phyloP scores from a whole-genome alignment of 2,113 vertebrate species.

The Osmerus mordax region DNA sequence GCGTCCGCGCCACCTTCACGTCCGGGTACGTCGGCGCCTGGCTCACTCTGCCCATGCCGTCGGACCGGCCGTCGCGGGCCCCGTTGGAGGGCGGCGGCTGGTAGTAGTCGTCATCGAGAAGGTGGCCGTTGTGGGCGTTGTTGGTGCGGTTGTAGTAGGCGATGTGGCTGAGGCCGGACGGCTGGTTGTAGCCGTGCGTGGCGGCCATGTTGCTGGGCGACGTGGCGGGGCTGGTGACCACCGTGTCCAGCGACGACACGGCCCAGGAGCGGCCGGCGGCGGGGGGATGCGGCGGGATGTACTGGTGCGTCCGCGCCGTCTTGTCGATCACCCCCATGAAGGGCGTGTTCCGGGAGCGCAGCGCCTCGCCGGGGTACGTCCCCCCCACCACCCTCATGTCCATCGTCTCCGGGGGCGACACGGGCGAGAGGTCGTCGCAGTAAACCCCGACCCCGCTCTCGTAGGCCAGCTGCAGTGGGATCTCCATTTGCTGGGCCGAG shows the following conservation, averaged over 20 bases:
- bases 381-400: constrained; percentile 62
- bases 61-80: constrained; percentile 63
- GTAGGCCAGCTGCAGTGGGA: constrained; percentile 82
- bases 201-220: constrained; percentile 77
- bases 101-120: constrained; percentile 75
- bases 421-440: constrained; percentile 84
- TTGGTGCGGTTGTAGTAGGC: constrained; percentile 99
- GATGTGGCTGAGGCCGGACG: constrained; percentile 78
- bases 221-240: constrained; percentile 80
- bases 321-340: constrained; percentile 96
- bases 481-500: constrained; percentile 90
- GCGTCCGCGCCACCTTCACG: constrained; percentile 87
- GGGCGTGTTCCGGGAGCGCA: constrained; percentile 87
- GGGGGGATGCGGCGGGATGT: constrained; percentile 77
- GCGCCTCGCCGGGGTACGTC: constrained; percentile 86
- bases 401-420: constrained; percentile 80
- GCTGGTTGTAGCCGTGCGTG: constrained; percentile 61
- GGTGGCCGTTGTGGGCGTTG: constrained; percentile 93
- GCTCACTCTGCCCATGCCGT: constrained; percentile 81
- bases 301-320: constrained; percentile 87
- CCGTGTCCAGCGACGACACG: constrained; percentile 92
- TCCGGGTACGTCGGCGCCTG: constrained; percentile 87
- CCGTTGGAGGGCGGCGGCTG: constrained; percentile 67
- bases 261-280: constrained; percentile 88
- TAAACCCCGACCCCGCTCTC: constrained; percentile 71